A percentile compares a stretch with the other conserved stretches of the same genome.
phyloP scores from a whole-genome alignment of 2,113 vertebrate species.

The Boleophthalmus pectinirostris region DNA sequence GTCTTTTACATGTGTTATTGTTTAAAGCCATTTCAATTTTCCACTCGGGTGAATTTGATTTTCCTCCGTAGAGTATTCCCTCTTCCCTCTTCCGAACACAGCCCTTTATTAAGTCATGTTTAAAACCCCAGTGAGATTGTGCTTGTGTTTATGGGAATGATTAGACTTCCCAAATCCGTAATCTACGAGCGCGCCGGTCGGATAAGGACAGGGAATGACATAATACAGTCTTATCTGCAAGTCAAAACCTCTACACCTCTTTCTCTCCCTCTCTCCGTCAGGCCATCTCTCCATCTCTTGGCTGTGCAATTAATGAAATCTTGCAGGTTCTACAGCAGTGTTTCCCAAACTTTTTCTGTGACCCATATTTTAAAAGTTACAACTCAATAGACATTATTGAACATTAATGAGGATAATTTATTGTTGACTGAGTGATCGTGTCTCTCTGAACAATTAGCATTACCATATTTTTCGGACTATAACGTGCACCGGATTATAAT shows the following conservation, averaged over 20 bases:
- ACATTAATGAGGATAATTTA: too few species aligned
- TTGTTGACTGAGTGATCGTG: too few species aligned
- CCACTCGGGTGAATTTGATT: background rate
- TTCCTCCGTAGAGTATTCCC: background rate
- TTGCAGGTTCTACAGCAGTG: too few species aligned
- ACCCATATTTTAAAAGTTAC: too few species aligned
- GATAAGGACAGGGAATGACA: conserved; percentile 33
- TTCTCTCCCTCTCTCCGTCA: too few species aligned
- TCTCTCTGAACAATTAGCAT: too few species aligned
- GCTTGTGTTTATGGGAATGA: background rate
- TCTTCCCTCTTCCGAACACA: background rate
- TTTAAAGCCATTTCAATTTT: background rate
- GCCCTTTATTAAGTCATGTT: background rate
- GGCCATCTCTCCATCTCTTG: too few species aligned
- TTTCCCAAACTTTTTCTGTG: too few species aligned
- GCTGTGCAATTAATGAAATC: too few species aligned
- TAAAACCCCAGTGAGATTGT: background rate
- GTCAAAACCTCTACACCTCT: conserved; percentile 15
- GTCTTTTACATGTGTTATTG: background rate
- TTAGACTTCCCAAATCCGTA: background rate
- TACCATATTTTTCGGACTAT: too few species aligned
- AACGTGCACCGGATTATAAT: too few species aligned
- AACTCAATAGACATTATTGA: too few species aligned
- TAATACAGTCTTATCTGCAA: conserved; percentile 21
- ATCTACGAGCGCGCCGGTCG: background rate